Percentiles rank a stretch among this genome's conserved stretches.
These are phyloP conservation scores for Siphamia tubifer DNA, from an alignment of 2,113 vertebrate genomes.

Conservation along the genomic window DNA sequence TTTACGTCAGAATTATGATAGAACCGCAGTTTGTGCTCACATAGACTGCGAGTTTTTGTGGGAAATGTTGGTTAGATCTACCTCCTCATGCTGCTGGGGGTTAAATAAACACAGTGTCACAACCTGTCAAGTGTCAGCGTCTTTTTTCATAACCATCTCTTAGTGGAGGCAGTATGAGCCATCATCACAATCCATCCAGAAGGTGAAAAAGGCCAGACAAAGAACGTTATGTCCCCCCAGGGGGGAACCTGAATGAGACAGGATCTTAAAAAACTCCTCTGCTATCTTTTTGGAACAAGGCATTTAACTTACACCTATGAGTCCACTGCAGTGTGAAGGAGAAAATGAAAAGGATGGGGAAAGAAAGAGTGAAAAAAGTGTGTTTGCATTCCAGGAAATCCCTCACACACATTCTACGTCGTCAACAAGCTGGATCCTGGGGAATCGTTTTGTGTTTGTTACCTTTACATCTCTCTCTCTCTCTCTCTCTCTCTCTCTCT, in stretches of 20 bases:
- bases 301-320: conserved; percentile 50
- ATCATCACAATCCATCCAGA: conserved; percentile 30
- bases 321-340: conserved; percentile 8
- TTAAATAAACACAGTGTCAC: conserved; percentile 60
- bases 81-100: conserved; percentile 22
- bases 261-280: conserved; percentile 39
- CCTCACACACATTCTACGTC: conserved; percentile 12
- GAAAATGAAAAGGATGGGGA: conserved; percentile 10
- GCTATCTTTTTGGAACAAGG: conserved; percentile 57
- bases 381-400: conserved; percentile 51
- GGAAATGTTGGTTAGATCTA: conserved; percentile 23
- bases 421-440: conserved; percentile 47
- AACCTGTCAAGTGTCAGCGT: conserved; percentile 48
- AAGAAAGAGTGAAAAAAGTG: conserved; percentile 1
- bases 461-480: not conserved
- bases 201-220: conserved; percentile 30
- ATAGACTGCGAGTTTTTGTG: not conserved
- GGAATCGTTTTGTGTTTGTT: conserved; percentile 40
- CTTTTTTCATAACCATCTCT: conserved; percentile 26
- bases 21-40: not conserved
- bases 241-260: conserved; percentile 35
- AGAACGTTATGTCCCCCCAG: conserved; percentile 15
- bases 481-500: not conserved
- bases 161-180: conserved; percentile 17
- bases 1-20: too few relatives aligned